These are phyloP conservation scores for Theonella swinhoei DNA, from an alignment of 37 sponge, comb jelly and placozoan genomes.

Conservation along the genomic window DNA sequence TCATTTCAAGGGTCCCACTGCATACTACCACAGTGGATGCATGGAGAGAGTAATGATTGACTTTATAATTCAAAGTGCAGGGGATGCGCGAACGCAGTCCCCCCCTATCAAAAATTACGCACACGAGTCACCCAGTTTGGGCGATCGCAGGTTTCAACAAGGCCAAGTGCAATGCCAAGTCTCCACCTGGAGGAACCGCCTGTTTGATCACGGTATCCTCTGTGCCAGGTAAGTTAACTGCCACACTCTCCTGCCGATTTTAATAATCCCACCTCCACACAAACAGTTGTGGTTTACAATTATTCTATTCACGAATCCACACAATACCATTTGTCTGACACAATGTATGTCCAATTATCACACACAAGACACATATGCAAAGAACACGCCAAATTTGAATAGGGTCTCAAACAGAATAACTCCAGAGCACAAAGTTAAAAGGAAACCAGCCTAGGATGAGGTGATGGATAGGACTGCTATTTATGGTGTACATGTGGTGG, in stretches of 20 bases:
- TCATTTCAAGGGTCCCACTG: too few relatives aligned
- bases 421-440: too few relatives aligned
- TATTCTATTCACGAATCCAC: not conserved
- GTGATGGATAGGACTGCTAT: too few relatives aligned
- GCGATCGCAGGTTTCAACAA: conserved; percentile 96
- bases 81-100: conserved; percentile 98
- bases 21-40: too few relatives aligned
- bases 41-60: too few relatives aligned
- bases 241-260: not conserved
- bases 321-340: too few relatives aligned
- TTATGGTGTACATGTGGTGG: too few relatives aligned
- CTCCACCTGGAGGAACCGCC: conserved; percentile 93
- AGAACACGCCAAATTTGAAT: too few relatives aligned
- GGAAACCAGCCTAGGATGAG: too few relatives aligned
- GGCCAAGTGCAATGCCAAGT: conserved; percentile 94
- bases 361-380: too few relatives aligned
- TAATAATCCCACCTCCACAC: conserved; percentile 17
- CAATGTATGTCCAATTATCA: too few relatives aligned
- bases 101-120: conserved; percentile 97
- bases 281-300: conserved; percentile 49
- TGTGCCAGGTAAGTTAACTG: conserved; percentile 97
- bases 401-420: too few relatives aligned
- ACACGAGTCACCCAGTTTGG: conserved; percentile 97
- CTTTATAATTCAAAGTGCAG: not conserved
- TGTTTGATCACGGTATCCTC: conserved; percentile 92